These are phyloP conservation scores for Euclidia mi DNA, from an alignment of 2,888 invertebrate genomes.

Conservation along the genomic window DNA sequence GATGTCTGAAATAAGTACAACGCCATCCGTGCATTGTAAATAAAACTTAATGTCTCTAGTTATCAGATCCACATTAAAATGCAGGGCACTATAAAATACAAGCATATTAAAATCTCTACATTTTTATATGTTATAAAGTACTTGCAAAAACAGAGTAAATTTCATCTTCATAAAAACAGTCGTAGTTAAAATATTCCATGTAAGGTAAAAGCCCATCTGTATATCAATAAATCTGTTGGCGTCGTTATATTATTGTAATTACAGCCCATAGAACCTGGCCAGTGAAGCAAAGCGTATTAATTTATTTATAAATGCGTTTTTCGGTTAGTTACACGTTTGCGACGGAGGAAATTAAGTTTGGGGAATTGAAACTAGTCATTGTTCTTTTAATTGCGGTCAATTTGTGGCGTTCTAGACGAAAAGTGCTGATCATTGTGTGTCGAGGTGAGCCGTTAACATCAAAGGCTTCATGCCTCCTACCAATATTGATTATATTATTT, in stretches of 20 bases:
- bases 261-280: conserved; percentile 40
- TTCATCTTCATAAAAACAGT: too few species aligned
- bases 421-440: conserved; percentile 84
- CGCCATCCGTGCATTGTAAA: too few species aligned
- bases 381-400: conserved; percentile 89
- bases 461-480: conserved; percentile 49
- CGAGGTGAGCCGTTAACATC: conserved; percentile 60
- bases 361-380: conserved; percentile 89
- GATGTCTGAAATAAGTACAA: too few species aligned
- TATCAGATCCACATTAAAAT: too few species aligned
- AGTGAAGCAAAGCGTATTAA: conserved; percentile 58
- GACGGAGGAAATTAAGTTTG: conserved; percentile 88
- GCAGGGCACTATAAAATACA: too few species aligned
- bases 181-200: too few species aligned
- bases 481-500: conserved; percentile 55
- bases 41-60: too few species aligned
- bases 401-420: conserved; percentile 88
- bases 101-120: too few species aligned
- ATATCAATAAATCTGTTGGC: conserved; percentile 16
- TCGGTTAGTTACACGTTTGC: conserved; percentile 83
- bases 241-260: conserved; percentile 47
- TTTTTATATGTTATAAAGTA: too few species aligned
- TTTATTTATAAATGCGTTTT: conserved; percentile 75
- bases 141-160: too few species aligned
- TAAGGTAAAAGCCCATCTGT: too few species aligned